Base-by-base conservation (phyloP, 2,888 invertebrate species). In the Mamestra brassicae region DNA sequence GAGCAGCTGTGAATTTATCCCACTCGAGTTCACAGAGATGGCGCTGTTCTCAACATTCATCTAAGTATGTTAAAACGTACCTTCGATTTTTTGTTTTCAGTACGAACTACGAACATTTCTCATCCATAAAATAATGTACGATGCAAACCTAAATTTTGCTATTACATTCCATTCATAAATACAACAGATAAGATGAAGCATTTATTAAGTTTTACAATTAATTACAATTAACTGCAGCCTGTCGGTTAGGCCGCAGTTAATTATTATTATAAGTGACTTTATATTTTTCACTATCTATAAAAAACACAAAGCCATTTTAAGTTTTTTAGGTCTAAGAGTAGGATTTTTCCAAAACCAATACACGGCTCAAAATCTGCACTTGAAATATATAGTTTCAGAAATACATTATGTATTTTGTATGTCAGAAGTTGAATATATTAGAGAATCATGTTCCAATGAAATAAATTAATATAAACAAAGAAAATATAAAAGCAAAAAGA, bases 401-500 rank as follows among this genome's bases (percentile, higher is more conserved):
- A 26, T 26, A 1, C 2, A 11, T 38, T 38, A 38, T 38, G 38
- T 38, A 26, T 26, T 26, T 26, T 26, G 26, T 26, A 26, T 4
- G 34, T 11, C 34, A 2, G 50, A n/a, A 54, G 1, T 6, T 6
- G 2, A 17, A 8, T 36, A 36, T 52, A 15, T 26, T 26, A 8
- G 4, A 0, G 0, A 36, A 42, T 11, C 13, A 42, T 15, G 1
- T 0, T 61, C 0, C 11, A 26, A 36, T 11, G 8, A 45, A 45
- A 10, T 13, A n/a, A 8, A 17, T 52, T 17, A 17, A 52, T 6
- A 52, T 17, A 0, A 76, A 52, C 5, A 34, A 60, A 67, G 0
- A 34, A 42, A 66, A 60, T 15, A 26, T 15, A 42, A 67, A 67
- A 5, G 11, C 63, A 83, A 86, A 92, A 91, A 89, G 74, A 58